Conservation (phyloP, 2,797 vertebrate species). For the Diglossa cyanea region DNA sequence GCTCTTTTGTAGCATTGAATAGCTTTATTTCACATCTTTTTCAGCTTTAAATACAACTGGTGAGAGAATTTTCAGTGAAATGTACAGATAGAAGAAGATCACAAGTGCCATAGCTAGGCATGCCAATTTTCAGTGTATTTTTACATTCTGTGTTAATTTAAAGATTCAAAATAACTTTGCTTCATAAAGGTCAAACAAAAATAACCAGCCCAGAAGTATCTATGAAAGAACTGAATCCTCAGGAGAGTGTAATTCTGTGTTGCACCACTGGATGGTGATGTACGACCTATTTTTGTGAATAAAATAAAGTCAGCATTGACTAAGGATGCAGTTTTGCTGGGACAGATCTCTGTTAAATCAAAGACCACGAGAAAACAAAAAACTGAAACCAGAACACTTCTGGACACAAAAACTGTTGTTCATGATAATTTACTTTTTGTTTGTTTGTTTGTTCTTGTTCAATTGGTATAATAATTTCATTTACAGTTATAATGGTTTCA, state of each 20-base stretch:
- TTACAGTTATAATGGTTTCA: neutral
- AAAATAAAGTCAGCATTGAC: rapidly evolving
- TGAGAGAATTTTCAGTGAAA: neutral
- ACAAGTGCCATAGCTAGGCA: neutral
- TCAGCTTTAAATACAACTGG: neutral
- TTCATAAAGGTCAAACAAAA: neutral
- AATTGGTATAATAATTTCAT: neutral
- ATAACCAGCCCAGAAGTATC: rapidly evolving
- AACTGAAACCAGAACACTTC: neutral
- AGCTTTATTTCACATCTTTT: neutral
- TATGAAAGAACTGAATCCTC: neutral
- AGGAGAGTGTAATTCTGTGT: neutral
- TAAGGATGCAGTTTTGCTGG: neutral
- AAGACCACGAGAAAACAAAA: neutral
- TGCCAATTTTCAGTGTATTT: neutral
- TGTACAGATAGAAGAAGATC: neutral
- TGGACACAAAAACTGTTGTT: neutral
- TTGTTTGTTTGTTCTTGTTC: neutral
- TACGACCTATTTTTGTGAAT: neutral
- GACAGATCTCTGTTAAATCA: neutral
- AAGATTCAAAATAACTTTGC: neutral
- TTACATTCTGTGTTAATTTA: neutral
- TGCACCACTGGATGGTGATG: constrained; percentile 31
- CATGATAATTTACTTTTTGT: neutral
- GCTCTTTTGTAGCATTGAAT: neutral